Conservation (phyloP, 1,140 invertebrate species). For the Agraylea sexmaculata region DNA sequence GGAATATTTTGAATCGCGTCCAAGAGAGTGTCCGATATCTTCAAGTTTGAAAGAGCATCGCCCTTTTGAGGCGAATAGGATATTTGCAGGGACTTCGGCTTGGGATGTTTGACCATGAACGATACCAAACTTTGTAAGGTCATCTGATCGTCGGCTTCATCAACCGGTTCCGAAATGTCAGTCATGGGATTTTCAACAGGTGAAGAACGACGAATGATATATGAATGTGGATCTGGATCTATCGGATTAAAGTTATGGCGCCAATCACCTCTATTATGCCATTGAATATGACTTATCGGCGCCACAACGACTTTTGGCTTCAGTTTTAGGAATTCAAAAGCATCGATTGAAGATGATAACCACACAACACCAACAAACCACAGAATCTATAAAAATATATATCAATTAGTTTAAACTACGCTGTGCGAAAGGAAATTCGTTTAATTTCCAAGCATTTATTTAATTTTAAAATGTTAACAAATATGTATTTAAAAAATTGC, state of each 20-base stretch:
- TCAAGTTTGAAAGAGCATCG: constrained; percentile 9
- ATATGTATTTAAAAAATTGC: neutral
- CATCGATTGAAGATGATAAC: neutral
- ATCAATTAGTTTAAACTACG: neutral
- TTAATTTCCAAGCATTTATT: neutral
- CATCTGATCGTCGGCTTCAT: no score
- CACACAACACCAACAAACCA: neutral
- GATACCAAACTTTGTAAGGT: no score
- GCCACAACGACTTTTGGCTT: constrained; percentile 4
- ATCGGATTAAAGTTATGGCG: constrained; percentile 5
- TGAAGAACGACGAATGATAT: no score
- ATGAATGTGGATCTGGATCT: no score
- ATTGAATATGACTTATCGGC: constrained; percentile 12
- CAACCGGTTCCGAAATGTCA: no score
- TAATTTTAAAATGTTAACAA: neutral
- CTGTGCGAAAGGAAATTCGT: neutral
- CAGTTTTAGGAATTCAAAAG: constrained; percentile 3
- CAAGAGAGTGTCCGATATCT: constrained; percentile 13
- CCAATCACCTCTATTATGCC: constrained; percentile 8
- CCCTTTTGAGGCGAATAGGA: constrained; percentile 8
- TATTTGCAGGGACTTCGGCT: constrained; percentile 14
- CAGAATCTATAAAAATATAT: neutral
- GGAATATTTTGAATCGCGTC: constrained; percentile 8
- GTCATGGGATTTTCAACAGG: no score
- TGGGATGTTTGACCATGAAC: no score